Percentiles rank a stretch among this genome's conserved stretches.
phyloP scores from a whole-genome alignment of 37 sponge, comb jelly and placozoan genomes.

The Theonella swinhoei region DNA sequence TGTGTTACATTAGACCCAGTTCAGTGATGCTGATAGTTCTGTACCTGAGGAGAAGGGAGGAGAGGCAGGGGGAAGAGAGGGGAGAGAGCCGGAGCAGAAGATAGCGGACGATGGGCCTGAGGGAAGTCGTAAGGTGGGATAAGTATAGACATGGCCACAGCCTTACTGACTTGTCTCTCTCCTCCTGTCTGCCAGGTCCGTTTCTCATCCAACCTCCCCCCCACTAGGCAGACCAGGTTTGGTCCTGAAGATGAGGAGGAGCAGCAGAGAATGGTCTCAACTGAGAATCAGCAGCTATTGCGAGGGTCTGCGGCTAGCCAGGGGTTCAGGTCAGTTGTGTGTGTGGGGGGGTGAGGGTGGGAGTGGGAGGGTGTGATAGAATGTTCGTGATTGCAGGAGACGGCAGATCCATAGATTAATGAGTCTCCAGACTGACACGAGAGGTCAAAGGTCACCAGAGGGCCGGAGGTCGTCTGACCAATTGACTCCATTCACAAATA shows the following conservation, averaged over 20 bases:
- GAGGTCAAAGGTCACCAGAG: not conserved
- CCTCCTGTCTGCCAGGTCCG: constrained; percentile 35
- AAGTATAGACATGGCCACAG: not conserved
- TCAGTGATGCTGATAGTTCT: not conserved
- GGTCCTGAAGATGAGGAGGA: constrained; percentile 44
- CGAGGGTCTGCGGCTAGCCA: constrained; percentile 8
- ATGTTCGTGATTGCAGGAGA: not conserved
- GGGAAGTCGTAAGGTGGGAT: not conserved
- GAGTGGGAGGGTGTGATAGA: not conserved
- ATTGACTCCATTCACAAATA: not conserved
- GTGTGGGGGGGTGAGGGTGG: not conserved
- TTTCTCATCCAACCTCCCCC: constrained; percentile 56
- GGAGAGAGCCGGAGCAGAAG: not conserved
- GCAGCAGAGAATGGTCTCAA: not conserved
- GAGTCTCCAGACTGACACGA: constrained; percentile 6
- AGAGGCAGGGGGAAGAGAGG: not conserved
- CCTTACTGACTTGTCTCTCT: no score
- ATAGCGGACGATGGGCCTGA: no score
- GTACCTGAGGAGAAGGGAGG: constrained; percentile 5
- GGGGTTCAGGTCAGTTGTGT: not conserved
- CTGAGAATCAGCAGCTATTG: not conserved
- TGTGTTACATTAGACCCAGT: not conserved
- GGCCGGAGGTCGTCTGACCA: not conserved
- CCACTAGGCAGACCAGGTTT: constrained; percentile 54
- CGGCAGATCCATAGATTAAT: constrained; percentile 14